Evolutionary conservation across 2,113 vertebrate genomes (phyloP).

Genomic region (Corythoichthys intestinalis): DNA sequence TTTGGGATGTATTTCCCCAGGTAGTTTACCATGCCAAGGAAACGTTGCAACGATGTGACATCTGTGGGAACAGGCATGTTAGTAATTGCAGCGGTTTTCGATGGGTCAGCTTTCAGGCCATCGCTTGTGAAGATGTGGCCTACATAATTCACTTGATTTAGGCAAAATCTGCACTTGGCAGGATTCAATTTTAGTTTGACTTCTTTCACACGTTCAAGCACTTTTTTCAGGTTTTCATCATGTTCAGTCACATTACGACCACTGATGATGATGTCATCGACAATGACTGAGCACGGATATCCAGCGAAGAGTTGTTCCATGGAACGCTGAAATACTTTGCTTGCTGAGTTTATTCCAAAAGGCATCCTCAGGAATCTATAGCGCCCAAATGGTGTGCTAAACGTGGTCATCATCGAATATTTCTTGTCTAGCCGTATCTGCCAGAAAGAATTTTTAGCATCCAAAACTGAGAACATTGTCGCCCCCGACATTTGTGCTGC

Average conservation of each 20-base stretch:
- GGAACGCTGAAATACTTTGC: background rate
- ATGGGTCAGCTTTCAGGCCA: conserved; percentile 5
- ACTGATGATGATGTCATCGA: background rate
- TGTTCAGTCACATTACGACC: background rate
- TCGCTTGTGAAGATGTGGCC: conserved; percentile 7
- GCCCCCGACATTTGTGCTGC: no score
- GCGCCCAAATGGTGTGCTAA: no score
- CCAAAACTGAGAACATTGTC: no score
- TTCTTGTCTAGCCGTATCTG: no score
- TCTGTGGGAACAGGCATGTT: conserved; percentile 1
- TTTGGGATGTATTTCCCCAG: conserved; percentile 10
- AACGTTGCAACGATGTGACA: background rate
- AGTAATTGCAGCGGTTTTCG: background rate
- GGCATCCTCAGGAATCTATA: no score
- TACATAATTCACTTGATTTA: conserved; percentile 4
- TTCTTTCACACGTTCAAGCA: background rate
- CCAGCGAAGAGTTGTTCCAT: conserved; percentile 3
- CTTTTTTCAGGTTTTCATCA: background rate
- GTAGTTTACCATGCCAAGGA: conserved; percentile 19
- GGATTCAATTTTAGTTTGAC: background rate
- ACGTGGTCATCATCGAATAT: no score
- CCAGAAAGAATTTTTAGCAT: no score
- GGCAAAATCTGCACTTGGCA: background rate
- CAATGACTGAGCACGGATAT: background rate
- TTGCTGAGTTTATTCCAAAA: no score